Evolutionary conservation across 2,113 vertebrate genomes (phyloP).

Genomic region (Gadus chalcogrammus): DNA sequence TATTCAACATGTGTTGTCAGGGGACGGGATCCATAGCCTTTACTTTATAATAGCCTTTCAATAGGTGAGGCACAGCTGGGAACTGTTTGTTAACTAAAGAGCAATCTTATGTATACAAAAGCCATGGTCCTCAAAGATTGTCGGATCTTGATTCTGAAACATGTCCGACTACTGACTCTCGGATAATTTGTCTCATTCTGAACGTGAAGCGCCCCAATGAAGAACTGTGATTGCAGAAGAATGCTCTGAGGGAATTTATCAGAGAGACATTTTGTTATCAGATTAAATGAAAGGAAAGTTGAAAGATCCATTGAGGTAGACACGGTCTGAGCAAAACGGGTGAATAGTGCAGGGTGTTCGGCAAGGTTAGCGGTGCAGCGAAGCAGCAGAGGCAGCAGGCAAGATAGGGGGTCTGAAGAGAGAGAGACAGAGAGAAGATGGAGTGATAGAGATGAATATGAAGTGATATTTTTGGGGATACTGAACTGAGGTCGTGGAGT

Average conservation of each 20-base stretch:
- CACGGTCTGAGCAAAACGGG: no score
- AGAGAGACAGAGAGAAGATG: neutral
- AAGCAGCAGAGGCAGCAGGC: neutral
- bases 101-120: neutral
- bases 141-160: no score
- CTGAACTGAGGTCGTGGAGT: slow-evolving; percentile 1
- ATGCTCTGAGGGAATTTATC: no score
- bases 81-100: slow-evolving; percentile 1
- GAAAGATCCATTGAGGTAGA: no score
- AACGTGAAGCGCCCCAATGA: no score
- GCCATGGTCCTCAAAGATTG: neutral
- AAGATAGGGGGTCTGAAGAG: neutral
- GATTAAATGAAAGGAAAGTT: no score
- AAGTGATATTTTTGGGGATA: slow-evolving; percentile 9
- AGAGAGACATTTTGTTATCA: no score
- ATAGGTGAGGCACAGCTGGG: slow-evolving; percentile 6
- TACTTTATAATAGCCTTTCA: slow-evolving; percentile 11
- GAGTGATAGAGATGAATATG: neutral
- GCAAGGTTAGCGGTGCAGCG: neutral
- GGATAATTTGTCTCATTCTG: no score
- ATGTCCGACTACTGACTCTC: no score
- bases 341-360: no score
- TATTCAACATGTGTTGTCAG: slow-evolving; percentile 51
- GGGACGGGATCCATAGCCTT: slow-evolving; percentile 8
- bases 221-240: no score